Evolutionary conservation across 2,113 vertebrate genomes (phyloP), one percentile per base, ranked within the genome.

Genomic region (Hippolais icterina): DNA sequence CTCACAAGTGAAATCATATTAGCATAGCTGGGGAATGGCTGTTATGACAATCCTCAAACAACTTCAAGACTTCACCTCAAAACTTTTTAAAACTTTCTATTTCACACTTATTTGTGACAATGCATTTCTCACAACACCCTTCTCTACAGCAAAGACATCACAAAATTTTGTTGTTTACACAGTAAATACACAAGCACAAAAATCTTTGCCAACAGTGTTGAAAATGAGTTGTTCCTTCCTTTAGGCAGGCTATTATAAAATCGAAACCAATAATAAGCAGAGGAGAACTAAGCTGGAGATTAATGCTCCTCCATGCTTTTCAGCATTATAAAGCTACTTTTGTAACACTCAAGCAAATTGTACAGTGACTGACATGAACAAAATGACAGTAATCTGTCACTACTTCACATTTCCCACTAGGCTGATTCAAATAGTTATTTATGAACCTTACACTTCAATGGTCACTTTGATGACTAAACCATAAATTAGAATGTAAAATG

Each of bases 391-490:
- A 93, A 95, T 92, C 78, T 69, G 84, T 96, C 95, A 95, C 54
- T 56, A 61, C 52, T 93, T 87, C 93, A 93, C 68, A 92, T 90
- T 94, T 93, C 75, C 63, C 54, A 93, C 82, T 41, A 92, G 74
- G 79, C 42, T 82, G 78, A 87, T 91, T 94, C 64, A 83, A 81
- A 85, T 33, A 88, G 92, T 87, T 97, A 94, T 82, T 97, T 91
- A 92, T 84, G 90, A 95, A 95, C 35, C 71, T 93, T 94, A 95
- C 88, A 96, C 78, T 93, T 91, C 80, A 97, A 71, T 28, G 82
- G 93, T 96, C 91, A 97, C 87, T 97, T 96, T 97, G 94, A 97
- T 96, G 91, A 96, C 92, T 98, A 96, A 93, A 91, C 80, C 86
- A 97, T 93, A 97, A 97, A 98, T 95, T 89, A 97, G 72, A 91